These are phyloP conservation scores for Podiceps cristatus DNA, from an alignment of 2,113 vertebrate species.

Conservation along the genomic window DNA sequence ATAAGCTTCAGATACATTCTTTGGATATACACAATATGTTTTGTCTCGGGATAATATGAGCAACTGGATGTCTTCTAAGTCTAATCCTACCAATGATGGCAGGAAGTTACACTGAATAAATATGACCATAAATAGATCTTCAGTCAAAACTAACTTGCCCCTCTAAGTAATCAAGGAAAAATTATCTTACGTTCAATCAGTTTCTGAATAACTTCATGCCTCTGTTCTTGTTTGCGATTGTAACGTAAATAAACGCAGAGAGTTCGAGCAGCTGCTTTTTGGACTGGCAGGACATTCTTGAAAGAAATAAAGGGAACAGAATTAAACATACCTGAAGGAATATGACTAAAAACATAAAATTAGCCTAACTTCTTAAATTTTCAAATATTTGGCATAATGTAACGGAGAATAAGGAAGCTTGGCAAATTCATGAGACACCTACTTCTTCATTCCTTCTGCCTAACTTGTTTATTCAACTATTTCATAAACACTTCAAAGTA, in stretches of 20 bases:
- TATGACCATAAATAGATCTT: neutral
- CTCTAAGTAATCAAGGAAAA: neutral
- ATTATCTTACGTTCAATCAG: conserved; percentile 88
- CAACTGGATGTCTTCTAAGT: neutral
- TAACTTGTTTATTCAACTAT: neutral
- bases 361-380: neutral
- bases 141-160: neutral
- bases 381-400: neutral
- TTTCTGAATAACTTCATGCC: conserved; percentile 91
- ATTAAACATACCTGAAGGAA: neutral
- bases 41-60: neutral
- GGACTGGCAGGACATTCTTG: conserved; percentile 93
- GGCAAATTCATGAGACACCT: neutral
- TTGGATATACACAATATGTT: neutral
- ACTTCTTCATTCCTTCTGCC: neutral
- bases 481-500: neutral
- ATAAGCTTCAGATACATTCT: neutral
- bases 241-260: conserved; percentile 92
- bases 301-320: conserved; percentile 63
- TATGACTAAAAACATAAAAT: neutral
- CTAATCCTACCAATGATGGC: neutral
- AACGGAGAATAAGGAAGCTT: neutral
- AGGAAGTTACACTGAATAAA: neutral
- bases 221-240: conserved; percentile 93
- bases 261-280: conserved; percentile 91